Evolutionary conservation across 2,113 vertebrate genomes (phyloP), one percentile per base, ranked within the genome.

Genomic region (Hiodon tergisus): DNA sequence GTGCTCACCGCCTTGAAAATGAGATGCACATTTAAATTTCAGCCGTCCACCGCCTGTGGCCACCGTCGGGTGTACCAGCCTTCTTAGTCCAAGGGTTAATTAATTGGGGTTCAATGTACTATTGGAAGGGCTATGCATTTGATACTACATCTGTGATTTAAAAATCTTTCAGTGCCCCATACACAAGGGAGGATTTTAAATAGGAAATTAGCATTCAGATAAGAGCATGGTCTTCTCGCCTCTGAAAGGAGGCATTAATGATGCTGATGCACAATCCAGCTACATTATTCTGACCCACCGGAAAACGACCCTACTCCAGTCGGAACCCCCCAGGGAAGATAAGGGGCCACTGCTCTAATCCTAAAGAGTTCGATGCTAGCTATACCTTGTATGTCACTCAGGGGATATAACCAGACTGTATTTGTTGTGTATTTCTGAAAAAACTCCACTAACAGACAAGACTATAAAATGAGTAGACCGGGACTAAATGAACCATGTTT

Each of bases 191-290:
- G 94, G 94, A 93, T 93, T 93, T 94, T 94, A 96, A 97, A 96
- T 89, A 92, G 93, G 86, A 92, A 93, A 98, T 97, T 98, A 98
- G 94, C 95, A 98, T 98, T 96, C 95, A 97, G 95, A 97, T 96
- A 96, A 95, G 93, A 91, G 93, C 82, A 85, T 85, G 83, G 86
- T 90, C 92, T 91, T 92, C 93, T 92, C 90, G 90, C 92, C 90
- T 92, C 90, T 91, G 90, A 93, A 94, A 92, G 89, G 90, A 90
- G 90, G 91, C 88, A 90, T 92, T 92, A 95, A 94, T 90, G 92
- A 93, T 91, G 90, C 91, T 88, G 82, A 89, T 83, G 88, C 82
- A 86, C 88, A 89, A 90, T 90, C 90, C 87, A 84, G 89, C 91
- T 90, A 87, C 91, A 93, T 90, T 88, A 90, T 90, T 89, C 86